A percentile compares a stretch with the other conserved stretches of the same genome.
phyloP scores from a whole-genome alignment of 2,113 vertebrate genomes.

The Poicephalus gulielmi region DNA sequence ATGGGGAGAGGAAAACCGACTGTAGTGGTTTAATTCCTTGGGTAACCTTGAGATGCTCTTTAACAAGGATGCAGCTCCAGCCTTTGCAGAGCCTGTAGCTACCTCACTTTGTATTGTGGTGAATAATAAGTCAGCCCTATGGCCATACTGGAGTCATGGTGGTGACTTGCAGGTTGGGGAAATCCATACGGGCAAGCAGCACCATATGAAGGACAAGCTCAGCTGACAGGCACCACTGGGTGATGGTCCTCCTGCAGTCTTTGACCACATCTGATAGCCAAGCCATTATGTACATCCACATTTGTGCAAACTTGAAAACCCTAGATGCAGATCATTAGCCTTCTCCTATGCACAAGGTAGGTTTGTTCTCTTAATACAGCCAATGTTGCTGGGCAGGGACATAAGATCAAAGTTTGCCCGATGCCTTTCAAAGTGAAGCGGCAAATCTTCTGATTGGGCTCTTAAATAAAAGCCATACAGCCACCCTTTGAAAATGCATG shows the following conservation, averaged over 20 bases:
- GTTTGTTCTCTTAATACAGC: background rate
- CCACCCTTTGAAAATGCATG: constrained; percentile 11
- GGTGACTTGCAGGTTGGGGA: background rate
- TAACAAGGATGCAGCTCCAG: background rate
- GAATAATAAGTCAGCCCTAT: background rate
- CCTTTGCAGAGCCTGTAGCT: background rate
- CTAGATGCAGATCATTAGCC: background rate
- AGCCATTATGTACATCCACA: too few relatives aligned
- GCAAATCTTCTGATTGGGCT: constrained; percentile 6
- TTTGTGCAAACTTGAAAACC: background rate
- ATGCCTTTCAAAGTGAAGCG: background rate
- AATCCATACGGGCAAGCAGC: background rate
- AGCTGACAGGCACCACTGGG: accelerated
- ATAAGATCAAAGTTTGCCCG: constrained; percentile 15
- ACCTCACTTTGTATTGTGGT: background rate
- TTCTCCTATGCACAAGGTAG: background rate
- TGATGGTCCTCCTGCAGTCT: background rate
- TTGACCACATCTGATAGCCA: background rate
- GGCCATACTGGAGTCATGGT: background rate
- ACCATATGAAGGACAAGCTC: background rate
- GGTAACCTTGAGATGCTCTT: background rate
- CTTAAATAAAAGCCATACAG: background rate
- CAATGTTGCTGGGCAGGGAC: background rate
- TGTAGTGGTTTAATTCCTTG: background rate
- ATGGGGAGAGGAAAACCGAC: background rate